These are phyloP conservation scores for Pyrochroa serraticornis DNA, from an alignment of 2,888 invertebrate genomes.

Conservation along the genomic window DNA sequence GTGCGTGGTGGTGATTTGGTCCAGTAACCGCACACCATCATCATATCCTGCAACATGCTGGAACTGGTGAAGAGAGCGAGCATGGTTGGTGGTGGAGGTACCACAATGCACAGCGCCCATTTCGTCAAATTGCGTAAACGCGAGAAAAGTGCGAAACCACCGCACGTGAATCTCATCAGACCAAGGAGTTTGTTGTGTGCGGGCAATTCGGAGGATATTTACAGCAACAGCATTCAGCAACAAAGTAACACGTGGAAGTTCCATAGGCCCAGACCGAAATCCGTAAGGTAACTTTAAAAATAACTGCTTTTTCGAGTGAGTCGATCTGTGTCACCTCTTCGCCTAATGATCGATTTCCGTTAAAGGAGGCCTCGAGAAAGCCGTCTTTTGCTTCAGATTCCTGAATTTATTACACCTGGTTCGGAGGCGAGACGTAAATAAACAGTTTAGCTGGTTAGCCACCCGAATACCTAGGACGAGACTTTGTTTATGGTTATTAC, in stretches of 20 bases:
- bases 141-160: constrained; percentile 42
- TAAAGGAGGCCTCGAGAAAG: background rate
- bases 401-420: too few species aligned
- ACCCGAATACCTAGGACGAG: too few species aligned
- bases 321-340: background rate
- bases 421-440: too few species aligned
- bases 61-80: constrained; percentile 47
- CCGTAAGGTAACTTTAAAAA: constrained; percentile 47
- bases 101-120: constrained; percentile 38
- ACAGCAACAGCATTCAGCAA: constrained; percentile 49
- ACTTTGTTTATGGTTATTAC: too few species aligned
- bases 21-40: background rate
- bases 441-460: too few species aligned
- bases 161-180: constrained; percentile 41
- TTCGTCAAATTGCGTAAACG: constrained; percentile 47
- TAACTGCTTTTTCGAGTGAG: background rate
- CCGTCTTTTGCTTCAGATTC: too few species aligned
- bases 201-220: constrained; percentile 46
- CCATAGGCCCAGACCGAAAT: constrained; percentile 53
- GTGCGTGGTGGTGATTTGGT: too few species aligned
- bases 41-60: constrained; percentile 38
- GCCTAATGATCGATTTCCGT: background rate
- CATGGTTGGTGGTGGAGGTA: constrained; percentile 38
- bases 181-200: constrained; percentile 54
- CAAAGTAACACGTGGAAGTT: constrained; percentile 57